Percentiles rank a stretch among this genome's conserved stretches.
Evolutionary conservation across 2,797 vertebrate genomes (phyloP).

Genomic region (Falco peregrinus): DNA sequence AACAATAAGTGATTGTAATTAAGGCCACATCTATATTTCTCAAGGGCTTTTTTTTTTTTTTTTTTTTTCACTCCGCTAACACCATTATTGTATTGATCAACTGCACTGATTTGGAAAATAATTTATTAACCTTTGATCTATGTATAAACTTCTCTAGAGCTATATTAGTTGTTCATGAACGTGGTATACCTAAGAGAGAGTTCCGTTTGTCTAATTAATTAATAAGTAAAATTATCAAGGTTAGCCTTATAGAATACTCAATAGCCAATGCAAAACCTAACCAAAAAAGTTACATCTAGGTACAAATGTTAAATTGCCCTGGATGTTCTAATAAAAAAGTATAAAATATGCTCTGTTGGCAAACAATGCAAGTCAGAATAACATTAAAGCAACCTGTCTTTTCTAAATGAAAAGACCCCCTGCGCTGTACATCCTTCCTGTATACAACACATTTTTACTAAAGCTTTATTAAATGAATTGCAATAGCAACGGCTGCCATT

Average conservation of each 20-base stretch:
- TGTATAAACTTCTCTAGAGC: slow-evolving; percentile 56
- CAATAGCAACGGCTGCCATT: slow-evolving; percentile 85
- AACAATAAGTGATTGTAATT: slow-evolving; percentile 62
- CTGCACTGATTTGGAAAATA: slow-evolving; percentile 58
- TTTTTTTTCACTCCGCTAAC: not conserved
- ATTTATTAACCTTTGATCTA: slow-evolving; percentile 67
- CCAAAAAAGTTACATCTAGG: slow-evolving; percentile 73
- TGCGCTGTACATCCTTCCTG: slow-evolving; percentile 81
- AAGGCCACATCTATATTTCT: slow-evolving; percentile 78
- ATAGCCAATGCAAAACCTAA: slow-evolving; percentile 74
- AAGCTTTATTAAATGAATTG: slow-evolving; percentile 92
- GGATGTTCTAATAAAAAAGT: slow-evolving; percentile 78
- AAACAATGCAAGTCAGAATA: slow-evolving; percentile 82
- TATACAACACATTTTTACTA: slow-evolving; percentile 93
- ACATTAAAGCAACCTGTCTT: slow-evolving; percentile 88
- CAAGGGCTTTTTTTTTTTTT: slow-evolving; percentile 23
- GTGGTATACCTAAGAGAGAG: slow-evolving; percentile 49
- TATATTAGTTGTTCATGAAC: slow-evolving; percentile 37
- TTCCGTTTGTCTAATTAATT: slow-evolving; percentile 64
- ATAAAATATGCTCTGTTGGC: slow-evolving; percentile 80
- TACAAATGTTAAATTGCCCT: slow-evolving; percentile 70
- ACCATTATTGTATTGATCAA: slow-evolving; percentile 30
- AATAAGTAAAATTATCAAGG: slow-evolving; percentile 67
- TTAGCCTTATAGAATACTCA: slow-evolving; percentile 71
- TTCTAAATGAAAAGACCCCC: slow-evolving; percentile 85